Evolutionary conservation across 2,888 invertebrate species (phyloP), one percentile per base, ranked within the genome.

Genomic region (Drosophila longiperda): DNA sequence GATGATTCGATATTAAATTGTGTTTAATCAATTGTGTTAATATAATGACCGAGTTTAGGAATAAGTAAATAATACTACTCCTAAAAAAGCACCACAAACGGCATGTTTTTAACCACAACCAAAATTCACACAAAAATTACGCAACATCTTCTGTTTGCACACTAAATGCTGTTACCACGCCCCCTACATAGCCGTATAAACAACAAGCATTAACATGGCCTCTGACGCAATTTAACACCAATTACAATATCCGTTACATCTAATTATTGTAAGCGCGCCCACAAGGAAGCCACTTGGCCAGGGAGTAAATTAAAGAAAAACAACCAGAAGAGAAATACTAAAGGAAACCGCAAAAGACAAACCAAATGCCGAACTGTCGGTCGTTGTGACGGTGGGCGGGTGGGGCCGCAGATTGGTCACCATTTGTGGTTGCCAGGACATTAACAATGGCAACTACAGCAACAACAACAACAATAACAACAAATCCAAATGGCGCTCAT

Each of bases 181-280:
- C 65, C 33, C 12, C n/a, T 26, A 49, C 26, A 29, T 74, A 67
- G n/a, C n/a, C 29, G 12, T 68, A 74, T 66, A 73, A 78, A 86
- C 66, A 69, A 66, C 80, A 89, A 82, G 84, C 91, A 91, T 89
- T 90, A 91, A 90, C 91, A 89, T 87, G 87, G 88, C 87, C 91
- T 78, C 81, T 78, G 87, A 90, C 90, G 83, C 92, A 92, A 92
- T 91, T 92, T 92, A 92, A 92, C 92, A 92, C 92, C 92, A 92
- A 92, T 92, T 92, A 92, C 92, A 92, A 92, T 92, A 92, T 92
- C 91, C 92, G 90, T 92, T 92, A 92, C 92, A 92, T 92, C 92
- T 92, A 92, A 92, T 92, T 92, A 92, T 91, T 87, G 83, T 81
- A 74, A 78, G 76, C 73, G 65, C 72, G 67, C 79, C 80, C 80